phyloP scores from a whole-genome alignment of 2,113 vertebrate species.

The Misgurnus anguillicaudatus region DNA sequence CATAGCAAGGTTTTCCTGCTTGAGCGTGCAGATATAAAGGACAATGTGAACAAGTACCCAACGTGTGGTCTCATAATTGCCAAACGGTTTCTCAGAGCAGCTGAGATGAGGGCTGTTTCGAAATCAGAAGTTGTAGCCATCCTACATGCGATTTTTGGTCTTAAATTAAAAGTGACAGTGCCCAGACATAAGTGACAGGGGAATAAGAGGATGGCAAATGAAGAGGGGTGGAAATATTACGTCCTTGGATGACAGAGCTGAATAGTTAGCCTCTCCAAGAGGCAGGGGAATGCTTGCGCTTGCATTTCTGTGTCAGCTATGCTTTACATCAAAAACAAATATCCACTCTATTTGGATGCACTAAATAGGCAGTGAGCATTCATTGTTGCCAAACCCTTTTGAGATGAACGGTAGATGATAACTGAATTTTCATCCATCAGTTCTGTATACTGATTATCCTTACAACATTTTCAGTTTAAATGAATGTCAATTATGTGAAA shows the following conservation, averaged over 20 bases:
- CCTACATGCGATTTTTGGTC: conserved; percentile 41
- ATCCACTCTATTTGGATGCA: not conserved
- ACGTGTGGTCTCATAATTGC: conserved; percentile 12
- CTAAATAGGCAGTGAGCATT: not conserved
- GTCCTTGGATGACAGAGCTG: conserved; percentile 40
- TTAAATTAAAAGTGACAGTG: conserved; percentile 47
- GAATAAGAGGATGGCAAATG: conserved; percentile 40
- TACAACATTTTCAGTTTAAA: too few species aligned
- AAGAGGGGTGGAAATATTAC: conserved; percentile 43
- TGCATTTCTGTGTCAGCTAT: conserved; percentile 49
- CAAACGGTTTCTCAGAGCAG: not conserved
- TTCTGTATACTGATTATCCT: too few species aligned
- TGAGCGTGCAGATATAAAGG: conserved; percentile 26
- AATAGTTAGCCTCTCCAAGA: conserved; percentile 43
- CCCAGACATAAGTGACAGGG: conserved; percentile 49
- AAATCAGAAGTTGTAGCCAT: conserved; percentile 25
- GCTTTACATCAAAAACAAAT: conserved; percentile 21
- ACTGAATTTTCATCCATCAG: too few species aligned
- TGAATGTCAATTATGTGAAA: too few species aligned
- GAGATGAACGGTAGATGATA: not conserved
- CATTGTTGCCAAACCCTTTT: not conserved
- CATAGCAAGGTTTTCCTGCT: conserved; percentile 30
- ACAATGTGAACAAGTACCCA: conserved; percentile 15
- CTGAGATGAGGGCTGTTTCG: not conserved
- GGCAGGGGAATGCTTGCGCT: conserved; percentile 38